These are phyloP conservation scores for Endotricha flammealis DNA, from an alignment of 2,888 invertebrate species.

Conservation along the genomic window DNA sequence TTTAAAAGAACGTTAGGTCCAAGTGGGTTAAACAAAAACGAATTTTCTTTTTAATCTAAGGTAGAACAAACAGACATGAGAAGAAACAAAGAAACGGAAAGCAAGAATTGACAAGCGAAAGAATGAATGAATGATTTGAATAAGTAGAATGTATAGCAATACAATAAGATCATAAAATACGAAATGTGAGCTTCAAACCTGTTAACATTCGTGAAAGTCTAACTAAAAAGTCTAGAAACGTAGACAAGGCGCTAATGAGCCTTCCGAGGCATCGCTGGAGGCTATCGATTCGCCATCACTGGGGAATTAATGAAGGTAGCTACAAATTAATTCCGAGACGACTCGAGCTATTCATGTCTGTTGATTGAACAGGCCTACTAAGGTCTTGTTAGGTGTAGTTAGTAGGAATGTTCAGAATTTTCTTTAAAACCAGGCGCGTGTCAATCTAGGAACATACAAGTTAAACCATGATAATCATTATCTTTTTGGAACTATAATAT, in stretches of 20 bases:
- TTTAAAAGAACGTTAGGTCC: too few relatives aligned
- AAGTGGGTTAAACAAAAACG: too few relatives aligned
- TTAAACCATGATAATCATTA: too few relatives aligned
- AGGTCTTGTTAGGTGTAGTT: not conserved
- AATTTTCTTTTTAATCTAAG: too few relatives aligned
- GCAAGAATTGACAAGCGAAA: too few relatives aligned
- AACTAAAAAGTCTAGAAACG: not conserved
- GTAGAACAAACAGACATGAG: too few relatives aligned
- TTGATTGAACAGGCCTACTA: not conserved
- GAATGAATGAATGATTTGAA: too few relatives aligned
- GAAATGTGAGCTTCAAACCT: not conserved
- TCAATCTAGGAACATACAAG: too few relatives aligned
- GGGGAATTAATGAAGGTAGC: constrained; percentile 4
- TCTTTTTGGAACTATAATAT: too few relatives aligned
- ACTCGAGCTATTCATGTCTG: not conserved
- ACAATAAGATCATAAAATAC: not conserved
- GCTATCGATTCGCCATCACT: constrained; percentile 4
- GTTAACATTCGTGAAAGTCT: not conserved
- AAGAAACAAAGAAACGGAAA: too few relatives aligned
- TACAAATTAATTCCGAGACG: constrained; percentile 2
- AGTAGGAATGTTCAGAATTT: constrained; percentile 3
- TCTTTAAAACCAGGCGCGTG: not conserved
- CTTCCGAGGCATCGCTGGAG: constrained; percentile 1
- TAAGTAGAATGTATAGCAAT: too few relatives aligned
- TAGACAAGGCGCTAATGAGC: constrained; percentile 6